phyloP scores from a whole-genome alignment of 2,888 invertebrate genomes.

The Iphiclides podalirius region DNA sequence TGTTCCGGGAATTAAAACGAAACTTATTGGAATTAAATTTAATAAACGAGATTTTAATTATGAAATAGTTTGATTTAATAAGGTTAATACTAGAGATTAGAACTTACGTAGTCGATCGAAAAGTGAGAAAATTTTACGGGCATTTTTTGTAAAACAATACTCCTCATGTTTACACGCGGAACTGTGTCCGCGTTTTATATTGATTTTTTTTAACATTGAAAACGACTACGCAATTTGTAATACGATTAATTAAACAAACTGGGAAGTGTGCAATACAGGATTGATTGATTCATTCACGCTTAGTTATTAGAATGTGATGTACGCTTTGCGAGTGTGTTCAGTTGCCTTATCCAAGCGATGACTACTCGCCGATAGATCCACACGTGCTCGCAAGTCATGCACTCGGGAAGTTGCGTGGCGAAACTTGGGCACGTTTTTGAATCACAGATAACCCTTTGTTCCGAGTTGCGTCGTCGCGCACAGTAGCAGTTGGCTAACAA shows the following conservation, averaged over 20 bases:
- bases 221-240: constrained; percentile 14
- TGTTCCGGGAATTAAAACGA: no score
- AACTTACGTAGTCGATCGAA: no score
- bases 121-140: no score
- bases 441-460: constrained; percentile 50
- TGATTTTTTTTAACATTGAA: neutral
- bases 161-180: constrained; percentile 45
- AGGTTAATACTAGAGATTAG: no score
- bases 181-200: neutral
- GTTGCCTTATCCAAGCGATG: constrained; percentile 22
- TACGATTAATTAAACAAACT: constrained; percentile 1
- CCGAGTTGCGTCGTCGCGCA: constrained; percentile 30
- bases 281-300: constrained; percentile 13
- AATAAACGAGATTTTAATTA: no score
- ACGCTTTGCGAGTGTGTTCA: constrained; percentile 17
- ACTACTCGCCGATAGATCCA: constrained; percentile 16
- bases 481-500: constrained; percentile 52
- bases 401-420: constrained; percentile 34
- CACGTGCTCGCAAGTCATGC: constrained; percentile 30
- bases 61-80: no score
- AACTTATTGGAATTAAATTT: no score
- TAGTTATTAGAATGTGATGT: constrained; percentile 20
- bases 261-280: constrained; percentile 3
- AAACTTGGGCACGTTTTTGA: constrained; percentile 44
- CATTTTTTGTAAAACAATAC: no score